Evolutionary conservation across 2,888 invertebrate species (phyloP).

Genomic region (Pandemis cinnamomeana): DNA sequence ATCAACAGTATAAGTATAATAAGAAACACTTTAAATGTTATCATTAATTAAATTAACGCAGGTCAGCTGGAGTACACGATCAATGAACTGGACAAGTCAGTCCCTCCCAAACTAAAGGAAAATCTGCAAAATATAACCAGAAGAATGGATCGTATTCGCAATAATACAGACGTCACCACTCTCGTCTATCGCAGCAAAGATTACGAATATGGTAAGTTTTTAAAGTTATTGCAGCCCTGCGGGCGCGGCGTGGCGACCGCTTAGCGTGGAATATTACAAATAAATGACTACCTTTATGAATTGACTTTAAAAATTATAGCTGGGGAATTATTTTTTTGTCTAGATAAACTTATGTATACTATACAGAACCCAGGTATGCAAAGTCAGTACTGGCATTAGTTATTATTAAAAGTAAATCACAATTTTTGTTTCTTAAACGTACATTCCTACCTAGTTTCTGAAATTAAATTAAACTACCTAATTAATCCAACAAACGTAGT

Average conservation of each 20-base stretch:
- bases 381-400: neutral
- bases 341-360: too few species aligned
- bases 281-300: neutral
- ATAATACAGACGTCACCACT: constrained; percentile 59
- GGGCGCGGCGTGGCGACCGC: too few species aligned
- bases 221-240: neutral
- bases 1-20: neutral
- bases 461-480: constrained; percentile 6
- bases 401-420: neutral
- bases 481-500: neutral
- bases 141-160: constrained; percentile 74
- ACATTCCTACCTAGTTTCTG: neutral
- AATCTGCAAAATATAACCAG: constrained; percentile 74
- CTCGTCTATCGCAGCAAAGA: constrained; percentile 75
- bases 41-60: constrained; percentile 42
- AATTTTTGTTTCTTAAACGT: neutral
- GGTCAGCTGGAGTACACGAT: constrained; percentile 78
- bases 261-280: neutral
- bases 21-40: neutral
- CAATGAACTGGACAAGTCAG: constrained; percentile 75
- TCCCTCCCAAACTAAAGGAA: constrained; percentile 72
- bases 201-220: constrained; percentile 74
- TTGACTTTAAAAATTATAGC: too few species aligned
- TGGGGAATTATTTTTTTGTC: too few species aligned
- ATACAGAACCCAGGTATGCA: neutral